These are phyloP conservation scores for Polydrusus cervinus DNA, from an alignment of 2,888 invertebrate species.

Conservation along the genomic window DNA sequence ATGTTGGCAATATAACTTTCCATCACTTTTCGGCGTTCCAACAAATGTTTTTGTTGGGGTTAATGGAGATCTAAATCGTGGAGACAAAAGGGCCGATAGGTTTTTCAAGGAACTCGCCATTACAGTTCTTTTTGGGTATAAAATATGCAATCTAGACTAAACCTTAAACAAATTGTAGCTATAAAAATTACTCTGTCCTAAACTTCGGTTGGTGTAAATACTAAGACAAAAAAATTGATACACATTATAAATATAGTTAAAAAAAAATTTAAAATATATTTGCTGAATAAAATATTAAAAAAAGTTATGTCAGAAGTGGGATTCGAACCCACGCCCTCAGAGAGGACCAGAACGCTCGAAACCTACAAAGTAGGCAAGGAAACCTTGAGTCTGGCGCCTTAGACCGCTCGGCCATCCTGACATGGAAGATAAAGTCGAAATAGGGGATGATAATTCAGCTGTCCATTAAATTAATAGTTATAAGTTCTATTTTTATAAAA, in stretches of 20 bases:
- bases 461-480: background rate
- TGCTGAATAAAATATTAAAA: conserved; percentile 41
- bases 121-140: background rate
- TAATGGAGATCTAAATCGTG: conserved; percentile 54
- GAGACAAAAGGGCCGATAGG: conserved; percentile 52
- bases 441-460: background rate
- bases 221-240: too few species aligned
- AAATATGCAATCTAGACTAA: background rate
- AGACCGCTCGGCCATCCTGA: conserved; percentile 94
- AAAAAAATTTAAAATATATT: background rate
- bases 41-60: conserved; percentile 45
- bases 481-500: background rate
- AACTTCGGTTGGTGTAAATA: too few species aligned
- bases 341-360: conserved; percentile 70
- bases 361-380: conserved; percentile 60
- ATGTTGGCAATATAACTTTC: conserved; percentile 19
- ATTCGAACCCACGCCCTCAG: conserved; percentile 72
- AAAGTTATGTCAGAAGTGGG: conserved; percentile 66
- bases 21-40: conserved; percentile 37
- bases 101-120: conserved; percentile 56
- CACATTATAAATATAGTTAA: too few species aligned
- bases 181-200: background rate
- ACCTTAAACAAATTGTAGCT: background rate
- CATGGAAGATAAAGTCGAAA: conserved; percentile 60
- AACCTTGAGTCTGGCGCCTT: conserved; percentile 79